These are phyloP conservation scores for Molorchus minor DNA, from an alignment of 2,888 invertebrate genomes.

Conservation along the genomic window DNA sequence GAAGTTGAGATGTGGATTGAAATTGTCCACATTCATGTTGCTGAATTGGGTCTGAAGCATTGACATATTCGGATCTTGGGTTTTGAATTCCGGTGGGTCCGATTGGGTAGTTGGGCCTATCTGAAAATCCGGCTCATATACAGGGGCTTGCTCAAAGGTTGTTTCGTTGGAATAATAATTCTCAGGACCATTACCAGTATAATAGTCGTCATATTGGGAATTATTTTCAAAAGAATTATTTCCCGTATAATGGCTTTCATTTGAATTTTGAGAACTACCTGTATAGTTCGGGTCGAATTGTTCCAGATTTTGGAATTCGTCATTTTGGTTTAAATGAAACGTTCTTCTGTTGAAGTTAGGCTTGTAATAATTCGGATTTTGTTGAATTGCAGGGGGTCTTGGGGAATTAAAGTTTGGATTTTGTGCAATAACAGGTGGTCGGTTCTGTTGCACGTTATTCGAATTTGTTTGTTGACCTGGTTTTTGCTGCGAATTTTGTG, in stretches of 20 bases:
- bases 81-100: not conserved
- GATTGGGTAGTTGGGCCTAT: not conserved
- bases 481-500: not conserved
- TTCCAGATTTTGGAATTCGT: not conserved
- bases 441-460: no score
- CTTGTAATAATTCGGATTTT: not conserved
- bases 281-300: not conserved
- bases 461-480: not conserved
- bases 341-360: not conserved
- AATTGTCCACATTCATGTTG: not conserved
- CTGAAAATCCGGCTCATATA: not conserved
- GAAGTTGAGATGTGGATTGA: not conserved
- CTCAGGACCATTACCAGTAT: not conserved
- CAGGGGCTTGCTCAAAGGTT: not conserved
- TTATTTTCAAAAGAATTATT: not conserved
- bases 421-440: not conserved
- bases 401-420: not conserved
- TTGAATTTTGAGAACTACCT: not conserved
- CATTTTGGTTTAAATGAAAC: not conserved
- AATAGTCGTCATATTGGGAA: not conserved
- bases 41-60: not conserved
- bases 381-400: slow-evolving; percentile 1
- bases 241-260: not conserved
- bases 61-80: not conserved
- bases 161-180: not conserved